These are phyloP conservation scores for Mimumesa dahlbomi DNA, from an alignment of 2,888 invertebrate genomes.

Conservation along the genomic window DNA sequence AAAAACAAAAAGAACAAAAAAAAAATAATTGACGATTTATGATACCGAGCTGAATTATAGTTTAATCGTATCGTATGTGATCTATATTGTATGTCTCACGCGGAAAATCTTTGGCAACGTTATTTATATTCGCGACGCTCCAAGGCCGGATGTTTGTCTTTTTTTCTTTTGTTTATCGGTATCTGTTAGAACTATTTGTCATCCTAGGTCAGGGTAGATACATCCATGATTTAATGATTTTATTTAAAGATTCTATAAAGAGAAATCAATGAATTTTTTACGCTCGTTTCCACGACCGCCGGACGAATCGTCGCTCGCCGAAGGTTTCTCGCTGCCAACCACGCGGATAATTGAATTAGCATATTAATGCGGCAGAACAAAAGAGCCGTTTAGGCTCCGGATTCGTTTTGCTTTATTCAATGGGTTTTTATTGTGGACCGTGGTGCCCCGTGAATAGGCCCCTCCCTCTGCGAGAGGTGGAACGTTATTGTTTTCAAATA, in stretches of 20 bases:
- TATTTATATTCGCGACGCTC: conserved; percentile 31
- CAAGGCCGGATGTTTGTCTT: too few species aligned
- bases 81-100: neutral
- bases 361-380: conserved; percentile 60
- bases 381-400: conserved; percentile 53
- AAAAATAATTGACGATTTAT: neutral
- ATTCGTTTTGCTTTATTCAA: conserved; percentile 54
- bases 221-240: too few species aligned
- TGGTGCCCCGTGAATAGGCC: conserved; percentile 32
- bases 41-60: conserved; percentile 6
- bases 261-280: neutral
- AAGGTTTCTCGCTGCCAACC: conserved; percentile 39
- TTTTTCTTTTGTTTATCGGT: too few species aligned
- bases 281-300: neutral
- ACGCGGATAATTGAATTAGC: conserved; percentile 64
- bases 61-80: conserved; percentile 17
- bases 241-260: too few species aligned
- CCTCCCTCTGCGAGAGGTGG: conserved; percentile 1
- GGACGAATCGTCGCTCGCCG: conserved; percentile 11
- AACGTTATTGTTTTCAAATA: conserved; percentile 50
- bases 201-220: too few species aligned
- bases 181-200: too few species aligned
- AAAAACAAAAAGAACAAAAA: conserved; percentile 3
- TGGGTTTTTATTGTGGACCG: conserved; percentile 41
- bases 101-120: conserved; percentile 3